Base-by-base conservation (phyloP, 2,888 invertebrate species). In the Tenthredo livida region DNA sequence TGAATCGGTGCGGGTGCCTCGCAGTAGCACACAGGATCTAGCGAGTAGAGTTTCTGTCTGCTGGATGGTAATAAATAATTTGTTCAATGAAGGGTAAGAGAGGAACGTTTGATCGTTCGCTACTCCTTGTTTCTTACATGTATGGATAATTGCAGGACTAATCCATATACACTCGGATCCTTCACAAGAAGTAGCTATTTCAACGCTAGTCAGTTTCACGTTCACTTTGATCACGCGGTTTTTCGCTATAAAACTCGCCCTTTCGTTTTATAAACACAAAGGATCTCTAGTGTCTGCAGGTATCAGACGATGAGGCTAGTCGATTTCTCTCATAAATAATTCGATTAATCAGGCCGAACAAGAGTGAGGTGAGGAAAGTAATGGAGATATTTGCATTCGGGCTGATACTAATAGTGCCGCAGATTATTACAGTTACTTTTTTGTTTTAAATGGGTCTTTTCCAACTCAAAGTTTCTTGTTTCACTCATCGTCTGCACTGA, bases 1-100 rank as follows among this genome's bases (percentile, higher is more conserved):
- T 29, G 50, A 33, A n/a, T 33, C 78, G 12, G 47, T 15, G 78
- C 47, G n/a, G 33, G 6, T 7, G 37, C 37, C 37, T 37, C 37
- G 37, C 40, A 7, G 12, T 40, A 80, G 29, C 29, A 3, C 21
- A 12, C n/a, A 33, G n/a, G n/a, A 61, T 80, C n/a, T 29, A 77
- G 50, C 50, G 21, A 58, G 40, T 61, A 29, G 21, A 58, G 40
- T 61, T 61, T 25, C 80, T 61, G 58, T 61, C 40, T 61, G 61
- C 29, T 58, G 21, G 80, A 17, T 80, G 80, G 58, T 61, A 61
- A 80, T 80, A 80, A 80, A 29, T 80, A 61, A 58, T 80, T 80
- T 80, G n/a, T 29, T 58, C 58, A 40, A 80, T 61, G 58, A 40
- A 80, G 50, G 40, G 80, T n/a, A n/a, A n/a, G 6, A 40, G 17